Conservation (phyloP, 1,140 invertebrate genomes). For the Nixonia krombeini region DNA sequence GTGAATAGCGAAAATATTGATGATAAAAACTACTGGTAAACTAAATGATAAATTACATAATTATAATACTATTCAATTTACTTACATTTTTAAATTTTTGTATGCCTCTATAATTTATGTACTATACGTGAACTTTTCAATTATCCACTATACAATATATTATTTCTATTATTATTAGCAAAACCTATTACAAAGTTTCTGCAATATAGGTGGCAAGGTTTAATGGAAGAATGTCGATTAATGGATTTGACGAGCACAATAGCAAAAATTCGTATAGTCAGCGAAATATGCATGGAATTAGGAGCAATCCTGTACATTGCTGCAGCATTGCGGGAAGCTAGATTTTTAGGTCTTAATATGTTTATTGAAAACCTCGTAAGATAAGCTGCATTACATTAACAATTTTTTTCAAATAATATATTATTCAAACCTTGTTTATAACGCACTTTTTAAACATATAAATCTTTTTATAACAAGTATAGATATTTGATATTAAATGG, state of each 20-base stretch:
- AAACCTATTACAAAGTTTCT: too few relatives aligned
- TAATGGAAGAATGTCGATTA: constrained; percentile 79
- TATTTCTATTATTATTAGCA: too few relatives aligned
- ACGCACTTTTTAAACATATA: too few relatives aligned
- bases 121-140: too few relatives aligned
- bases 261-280: constrained; percentile 77
- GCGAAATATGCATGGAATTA: constrained; percentile 81
- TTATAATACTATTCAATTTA: too few relatives aligned
- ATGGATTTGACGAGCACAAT: constrained; percentile 75
- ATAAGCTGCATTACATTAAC: constrained; percentile 1
- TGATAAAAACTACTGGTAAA: constrained; percentile 12
- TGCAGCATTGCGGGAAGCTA: constrained; percentile 84
- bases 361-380: constrained; percentile 91
- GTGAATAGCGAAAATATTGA: too few relatives aligned
- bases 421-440: too few relatives aligned
- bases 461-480: too few relatives aligned
- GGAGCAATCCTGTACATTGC: constrained; percentile 87
- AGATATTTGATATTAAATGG: too few relatives aligned
- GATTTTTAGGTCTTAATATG: constrained; percentile 89
- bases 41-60: too few relatives aligned
- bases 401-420: neutral
- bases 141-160: neutral
- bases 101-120: too few relatives aligned
- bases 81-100: too few relatives aligned
- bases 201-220: constrained; percentile 80